Conservation (phyloP, 2,797 vertebrate species). For the Phoxinus dragarum region DNA sequence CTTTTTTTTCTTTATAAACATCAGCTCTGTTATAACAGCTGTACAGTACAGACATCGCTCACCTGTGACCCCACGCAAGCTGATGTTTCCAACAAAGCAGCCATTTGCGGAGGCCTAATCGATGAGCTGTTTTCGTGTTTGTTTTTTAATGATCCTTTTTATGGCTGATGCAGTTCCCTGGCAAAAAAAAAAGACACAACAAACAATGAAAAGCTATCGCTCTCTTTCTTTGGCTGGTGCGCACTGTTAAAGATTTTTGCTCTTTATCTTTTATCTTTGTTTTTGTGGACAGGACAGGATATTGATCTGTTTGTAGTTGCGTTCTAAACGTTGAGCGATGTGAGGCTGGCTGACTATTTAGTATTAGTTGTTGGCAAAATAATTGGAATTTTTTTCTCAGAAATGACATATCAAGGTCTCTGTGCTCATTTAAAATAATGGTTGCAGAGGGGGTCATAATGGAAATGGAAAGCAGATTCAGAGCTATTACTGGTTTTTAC, state of each 20-base stretch:
- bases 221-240: conserved; percentile 46
- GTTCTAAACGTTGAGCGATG: conserved; percentile 68
- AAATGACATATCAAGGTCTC: conserved; percentile 63
- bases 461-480: conserved; percentile 48
- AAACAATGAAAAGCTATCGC: conserved; percentile 29
- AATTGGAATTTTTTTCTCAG: conserved; percentile 74
- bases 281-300: conserved; percentile 60
- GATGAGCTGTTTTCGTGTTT: conserved; percentile 68
- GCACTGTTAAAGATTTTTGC: conserved; percentile 62
- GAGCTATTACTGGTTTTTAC: conserved; percentile 35
- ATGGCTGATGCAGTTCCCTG: conserved; percentile 17
- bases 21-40: conserved; percentile 52
- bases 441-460: conserved; percentile 61
- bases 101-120: conserved; percentile 68
- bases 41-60: conserved; percentile 54
- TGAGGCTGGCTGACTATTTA: conserved; percentile 68
- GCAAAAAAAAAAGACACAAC: conserved; percentile 11
- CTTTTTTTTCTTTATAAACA: conserved; percentile 45
- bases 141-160: conserved; percentile 51
- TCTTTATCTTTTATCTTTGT: conserved; percentile 40
- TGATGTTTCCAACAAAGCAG: conserved; percentile 71
- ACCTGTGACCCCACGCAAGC: conserved; percentile 66
- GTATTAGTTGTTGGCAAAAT: conserved; percentile 64
- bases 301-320: conserved; percentile 79
- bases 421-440: conserved; percentile 73